Evolutionary conservation across 2,797 vertebrate genomes (phyloP), one percentile per base, ranked within the genome.

Genomic region (Anabacerthia variegaticeps): DNA sequence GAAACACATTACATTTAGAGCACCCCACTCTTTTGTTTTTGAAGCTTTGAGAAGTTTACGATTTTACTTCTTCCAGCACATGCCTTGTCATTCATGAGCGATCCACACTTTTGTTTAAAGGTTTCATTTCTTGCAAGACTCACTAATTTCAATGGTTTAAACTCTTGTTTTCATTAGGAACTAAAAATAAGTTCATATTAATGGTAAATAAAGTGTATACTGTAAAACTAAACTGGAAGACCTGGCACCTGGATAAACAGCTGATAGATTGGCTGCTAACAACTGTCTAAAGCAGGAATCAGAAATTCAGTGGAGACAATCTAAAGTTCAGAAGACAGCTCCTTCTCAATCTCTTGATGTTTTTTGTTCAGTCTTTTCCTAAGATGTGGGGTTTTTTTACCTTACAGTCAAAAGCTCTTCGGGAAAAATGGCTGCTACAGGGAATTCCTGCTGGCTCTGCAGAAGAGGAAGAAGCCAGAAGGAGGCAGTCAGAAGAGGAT

Each of bases 351-450:
- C 22, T 67, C 76, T 58, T 76, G 52, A 15, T 48, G 7, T 1
- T 39, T 92, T 79, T 83, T 80, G 7, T 58, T 71, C 44, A 56
- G 26, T 51, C 13, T 78, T 9, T 23, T 81, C 49, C 67, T 96
- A 88, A 93, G 18, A 26, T 87, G 55, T 23, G 44, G 51, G 32
- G 0, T 82, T 85, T 88, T 83, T 92, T 89, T 76, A 86, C 76
- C 49, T 94, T 81, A 41, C 96, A 99, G 99, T 99, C 99, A 93
- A 99, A 99, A 99, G 98, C 99, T 92, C 99, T 98, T 97, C 98
- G 99, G 27, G 99, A 99, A 95, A 98, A 99, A 97, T 99, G 99
- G 99, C 99, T 99, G 95, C 98, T 99, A 78, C 99, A 99, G 97
- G 99, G 99, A 83, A 98, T 98, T 43, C 98, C 98, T 46, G 97